Evolutionary conservation across 1,140 invertebrate species (phyloP).

Genomic region (Drosophila baimaii): DNA sequence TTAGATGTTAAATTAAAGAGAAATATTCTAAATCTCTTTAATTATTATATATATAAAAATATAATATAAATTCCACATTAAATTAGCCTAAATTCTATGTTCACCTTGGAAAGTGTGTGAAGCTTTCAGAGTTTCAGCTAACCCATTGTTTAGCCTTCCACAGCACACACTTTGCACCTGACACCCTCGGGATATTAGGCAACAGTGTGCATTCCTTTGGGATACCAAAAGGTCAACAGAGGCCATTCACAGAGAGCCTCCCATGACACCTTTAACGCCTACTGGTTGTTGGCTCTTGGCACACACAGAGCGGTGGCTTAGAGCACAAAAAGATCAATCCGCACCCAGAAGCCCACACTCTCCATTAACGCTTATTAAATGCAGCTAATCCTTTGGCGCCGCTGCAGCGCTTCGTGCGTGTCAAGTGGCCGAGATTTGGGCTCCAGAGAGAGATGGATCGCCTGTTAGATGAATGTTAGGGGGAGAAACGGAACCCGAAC

Average conservation of each 20-base stretch:
- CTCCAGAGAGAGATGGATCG: slow-evolving; percentile 18
- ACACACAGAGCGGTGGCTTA: too few species aligned
- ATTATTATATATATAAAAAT: background rate
- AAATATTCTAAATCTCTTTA: background rate
- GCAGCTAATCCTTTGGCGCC: slow-evolving; percentile 67
- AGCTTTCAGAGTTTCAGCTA: background rate
- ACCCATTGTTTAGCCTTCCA: background rate
- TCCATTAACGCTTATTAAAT: slow-evolving; percentile 62
- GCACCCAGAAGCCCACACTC: slow-evolving; percentile 15
- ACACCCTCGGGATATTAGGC: slow-evolving; percentile 31
- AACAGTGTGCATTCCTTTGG: slow-evolving; percentile 12
- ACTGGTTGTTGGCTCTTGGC: slow-evolving; percentile 28
- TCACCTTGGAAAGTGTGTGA: rapidly evolving
- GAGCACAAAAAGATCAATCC: slow-evolving; percentile 36
- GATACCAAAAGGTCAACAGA: slow-evolving; percentile 50
- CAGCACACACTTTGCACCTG: slow-evolving; percentile 16
- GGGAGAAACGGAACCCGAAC: slow-evolving; percentile 21
- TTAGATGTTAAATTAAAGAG: background rate
- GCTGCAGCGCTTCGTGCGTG: slow-evolving; percentile 41
- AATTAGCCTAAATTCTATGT: background rate
- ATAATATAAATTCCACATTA: background rate
- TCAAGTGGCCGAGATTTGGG: slow-evolving; percentile 49
- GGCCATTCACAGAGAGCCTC: background rate
- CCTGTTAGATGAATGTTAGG: slow-evolving; percentile 60
- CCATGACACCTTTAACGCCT: slow-evolving; percentile 5